Evolutionary conservation across 64 coral and sea anemone species (phyloP), one percentile per base, ranked within the genome.

Genomic region (Astreopora myriophthalma): DNA sequence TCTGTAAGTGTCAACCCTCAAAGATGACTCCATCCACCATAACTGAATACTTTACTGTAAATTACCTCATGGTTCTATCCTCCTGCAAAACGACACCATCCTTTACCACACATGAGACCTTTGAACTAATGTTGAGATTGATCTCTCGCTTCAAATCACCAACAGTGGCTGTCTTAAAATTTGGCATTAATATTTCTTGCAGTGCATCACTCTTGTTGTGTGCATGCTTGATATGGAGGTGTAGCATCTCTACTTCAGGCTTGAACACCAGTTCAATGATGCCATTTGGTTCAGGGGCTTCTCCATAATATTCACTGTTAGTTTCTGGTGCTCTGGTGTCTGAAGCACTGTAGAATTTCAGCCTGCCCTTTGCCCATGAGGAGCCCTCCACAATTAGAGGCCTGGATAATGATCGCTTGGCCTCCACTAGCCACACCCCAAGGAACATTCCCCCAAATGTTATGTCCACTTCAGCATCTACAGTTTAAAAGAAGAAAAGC

Each of bases 381-480:
- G 26, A 71, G 16, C 85, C 85, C n/a, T 70, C 48, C 22, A 87
- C 39, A 51, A 51, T 39, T 25, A 87, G 10, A 14, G 65, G 25
- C 2, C 12, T 68, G 8, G 26, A 20, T 24, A 71, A 20, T 44
- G 44, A 48, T 22, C 5, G 85, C 79, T 83, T 61, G 20, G 79
- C 79, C 8, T 87, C 85, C 16, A 73, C 85, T 0, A 71, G 0
- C 85, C 85, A 87, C 5, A 70, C 27, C 13, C 85, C 85, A 52
- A 87, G 85, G 13, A 16, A 87, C 3, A 70, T 32, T 70, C 85
- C 85, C 27, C 85, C 85, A 72, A 87, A 87, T 29, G 40, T 74
- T 30, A 87, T 87, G 24, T 87, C 85, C 5, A 87, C 85, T n/a
- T 87, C 85, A 72, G 85, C 85, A 87, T 39, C 81, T 85, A 11